Base-by-base conservation (phyloP, 2,797 vertebrate genomes). In the Paguma larvata region DNA sequence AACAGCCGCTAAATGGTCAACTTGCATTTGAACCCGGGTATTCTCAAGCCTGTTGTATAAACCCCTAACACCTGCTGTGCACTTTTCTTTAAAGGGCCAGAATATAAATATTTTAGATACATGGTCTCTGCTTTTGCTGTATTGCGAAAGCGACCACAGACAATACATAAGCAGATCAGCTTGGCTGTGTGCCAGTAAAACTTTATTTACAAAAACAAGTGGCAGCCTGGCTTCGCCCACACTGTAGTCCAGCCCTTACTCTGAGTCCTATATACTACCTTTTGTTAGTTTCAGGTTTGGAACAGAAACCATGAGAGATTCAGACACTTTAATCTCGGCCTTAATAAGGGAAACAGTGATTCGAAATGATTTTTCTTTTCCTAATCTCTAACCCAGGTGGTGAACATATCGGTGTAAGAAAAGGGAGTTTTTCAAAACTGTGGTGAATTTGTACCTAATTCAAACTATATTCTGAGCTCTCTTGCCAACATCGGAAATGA, bases 161-260 rank as follows among this genome's bases (percentile, higher is more conserved):
- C 0, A 5, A 4, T 21, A 30, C 53, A 6, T 18, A 4, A 4
- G 32, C n/a, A 14, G 3, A 25, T 10, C 48, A 19, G 21, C 14
- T 3, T 21, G 18, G 38, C 59, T 16, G 6, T 41, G 56, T 82
- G 65, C 44, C 68, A 34, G 9, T 59, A 80, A 89, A 85, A 44
- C 65, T 96, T 62, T 30, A 41, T 53, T 77, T n/a, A 67, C 51
- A 68, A 62, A 80, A 18, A 46, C 46, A 25, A 38, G 63, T 3
- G 25, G 3, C n/a, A 27, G 53, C 6, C 56, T 82, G 32, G 4
- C 2, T 3, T 16, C 6, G 0, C 19, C 53, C n/a, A 68, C 3
- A 0, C 5, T 12, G 4, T 4, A 5, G 12, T 48, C 16, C 48
- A 68, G 2, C 10, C 27, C 44, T 27, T 62, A 4, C 2, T 6